Conservation (phyloP, 1,140 invertebrate species). For the Arion vulgaris region DNA sequence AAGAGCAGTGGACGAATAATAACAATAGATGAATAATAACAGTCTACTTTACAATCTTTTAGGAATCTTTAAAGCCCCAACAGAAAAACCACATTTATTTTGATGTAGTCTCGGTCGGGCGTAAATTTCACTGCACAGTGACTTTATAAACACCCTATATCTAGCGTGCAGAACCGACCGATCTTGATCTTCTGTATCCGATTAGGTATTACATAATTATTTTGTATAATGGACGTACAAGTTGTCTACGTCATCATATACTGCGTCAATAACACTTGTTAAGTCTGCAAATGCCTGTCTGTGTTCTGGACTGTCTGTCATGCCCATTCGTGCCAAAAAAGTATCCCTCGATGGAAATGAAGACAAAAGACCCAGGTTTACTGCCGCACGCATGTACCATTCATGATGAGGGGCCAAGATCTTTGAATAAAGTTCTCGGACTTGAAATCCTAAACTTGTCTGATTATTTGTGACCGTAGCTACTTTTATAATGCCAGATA, state of each 20-base stretch:
- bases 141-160: too few species aligned
- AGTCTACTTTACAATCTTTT: too few species aligned
- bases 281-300: not conserved
- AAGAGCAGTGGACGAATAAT: too few species aligned
- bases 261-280: not conserved
- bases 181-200: too few species aligned
- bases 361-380: not conserved
- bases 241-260: not conserved
- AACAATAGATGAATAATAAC: too few species aligned
- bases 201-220: too few species aligned
- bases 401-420: not conserved
- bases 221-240: slow-evolving; percentile 1
- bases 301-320: not conserved
- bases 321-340: not conserved
- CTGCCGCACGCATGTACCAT: slow-evolving; percentile 8
- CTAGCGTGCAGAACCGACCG: too few species aligned
- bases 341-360: not conserved
- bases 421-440: not conserved
- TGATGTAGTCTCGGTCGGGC: too few species aligned
- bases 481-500: not conserved
- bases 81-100: too few species aligned
- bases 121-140: too few species aligned
- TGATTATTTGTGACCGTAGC: not conserved
- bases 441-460: not conserved
- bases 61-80: too few species aligned